Evolutionary conservation across 2,797 vertebrate genomes (phyloP).

Genomic region (Borostomias antarcticus): DNA sequence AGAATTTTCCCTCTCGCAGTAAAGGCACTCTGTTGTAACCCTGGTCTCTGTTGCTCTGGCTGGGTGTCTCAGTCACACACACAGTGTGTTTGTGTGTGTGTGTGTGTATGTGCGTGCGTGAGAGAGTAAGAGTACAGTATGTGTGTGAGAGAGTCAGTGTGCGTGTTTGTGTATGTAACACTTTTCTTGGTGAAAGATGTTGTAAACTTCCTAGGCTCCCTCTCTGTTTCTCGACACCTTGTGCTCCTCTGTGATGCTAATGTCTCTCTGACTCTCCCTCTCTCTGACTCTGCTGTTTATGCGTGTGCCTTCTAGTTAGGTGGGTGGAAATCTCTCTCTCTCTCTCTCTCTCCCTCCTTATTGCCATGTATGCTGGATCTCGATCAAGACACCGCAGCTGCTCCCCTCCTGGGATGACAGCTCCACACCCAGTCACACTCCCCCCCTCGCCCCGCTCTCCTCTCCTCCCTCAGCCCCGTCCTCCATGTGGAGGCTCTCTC

Average conservation of each 20-base stretch:
- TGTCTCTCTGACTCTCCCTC: conserved; percentile 69
- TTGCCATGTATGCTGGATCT: conserved; percentile 74
- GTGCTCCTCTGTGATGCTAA: conserved; percentile 61
- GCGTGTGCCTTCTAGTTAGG: conserved; percentile 76
- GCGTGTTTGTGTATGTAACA: conserved; percentile 1
- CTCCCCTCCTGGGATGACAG: conserved; percentile 71
- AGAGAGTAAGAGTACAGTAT: background rate
- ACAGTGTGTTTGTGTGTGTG: background rate
- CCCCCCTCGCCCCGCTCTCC: conserved; percentile 48
- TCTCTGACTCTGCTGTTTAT: conserved; percentile 74
- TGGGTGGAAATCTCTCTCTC: conserved; percentile 73
- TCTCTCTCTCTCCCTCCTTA: conserved; percentile 52
- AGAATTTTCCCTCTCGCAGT: conserved; percentile 34
- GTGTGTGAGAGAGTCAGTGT: conserved; percentile 7
- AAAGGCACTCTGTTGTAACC: conserved; percentile 34
- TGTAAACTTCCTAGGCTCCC: conserved; percentile 51
- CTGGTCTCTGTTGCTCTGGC: conserved; percentile 48
- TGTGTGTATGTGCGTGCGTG: background rate
- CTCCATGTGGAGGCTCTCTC: conserved; percentile 58
- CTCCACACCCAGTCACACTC: conserved; percentile 68
- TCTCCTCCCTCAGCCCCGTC: conserved; percentile 36
- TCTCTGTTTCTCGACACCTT: conserved; percentile 57
- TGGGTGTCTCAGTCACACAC: conserved; percentile 33
- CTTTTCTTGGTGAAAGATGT: conserved; percentile 24
- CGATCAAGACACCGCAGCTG: conserved; percentile 74